A percentile compares a stretch with the other conserved stretches of the same genome.
phyloP scores from a whole-genome alignment of 2,113 vertebrate genomes.

The Plestiodon gilberti region DNA sequence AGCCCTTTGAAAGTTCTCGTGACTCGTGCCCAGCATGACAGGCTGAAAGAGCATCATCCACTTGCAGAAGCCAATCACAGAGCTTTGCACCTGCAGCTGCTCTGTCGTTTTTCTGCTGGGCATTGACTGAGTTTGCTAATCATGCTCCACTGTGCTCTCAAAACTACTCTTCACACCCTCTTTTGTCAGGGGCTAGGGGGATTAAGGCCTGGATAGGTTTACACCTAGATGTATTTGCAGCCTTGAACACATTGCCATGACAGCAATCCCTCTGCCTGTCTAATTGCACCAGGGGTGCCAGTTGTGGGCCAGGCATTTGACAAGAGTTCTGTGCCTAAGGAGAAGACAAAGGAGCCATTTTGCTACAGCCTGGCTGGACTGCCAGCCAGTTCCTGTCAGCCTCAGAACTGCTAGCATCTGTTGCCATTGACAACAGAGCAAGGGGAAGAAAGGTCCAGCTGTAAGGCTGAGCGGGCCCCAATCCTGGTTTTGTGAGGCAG shows the following conservation, averaged over 20 bases:
- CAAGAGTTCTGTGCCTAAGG: background rate
- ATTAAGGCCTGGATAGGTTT: background rate
- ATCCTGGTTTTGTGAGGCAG: conserved; percentile 10
- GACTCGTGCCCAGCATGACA: background rate
- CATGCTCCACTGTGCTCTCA: background rate
- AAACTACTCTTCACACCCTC: background rate
- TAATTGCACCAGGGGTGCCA: background rate
- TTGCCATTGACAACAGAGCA: conserved; percentile 14
- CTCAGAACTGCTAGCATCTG: conserved; percentile 16
- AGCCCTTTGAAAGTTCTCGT: background rate
- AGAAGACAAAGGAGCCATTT: conserved; percentile 31
- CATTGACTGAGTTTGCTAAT: background rate
- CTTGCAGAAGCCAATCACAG: background rate
- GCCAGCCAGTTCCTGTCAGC: conserved; percentile 17
- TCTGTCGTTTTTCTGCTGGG: background rate
- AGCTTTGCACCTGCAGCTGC: background rate
- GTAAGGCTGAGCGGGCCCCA: background rate
- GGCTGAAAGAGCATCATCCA: background rate
- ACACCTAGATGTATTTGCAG: background rate
- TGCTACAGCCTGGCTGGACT: conserved; percentile 3
- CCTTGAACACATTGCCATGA: background rate
- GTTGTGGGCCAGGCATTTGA: conserved; percentile 5
- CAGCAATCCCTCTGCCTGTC: background rate
- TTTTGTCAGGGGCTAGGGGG: background rate
- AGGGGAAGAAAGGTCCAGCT: conserved; percentile 6